phyloP scores from a whole-genome alignment of 2,113 vertebrate species.

The Abramis brama region DNA sequence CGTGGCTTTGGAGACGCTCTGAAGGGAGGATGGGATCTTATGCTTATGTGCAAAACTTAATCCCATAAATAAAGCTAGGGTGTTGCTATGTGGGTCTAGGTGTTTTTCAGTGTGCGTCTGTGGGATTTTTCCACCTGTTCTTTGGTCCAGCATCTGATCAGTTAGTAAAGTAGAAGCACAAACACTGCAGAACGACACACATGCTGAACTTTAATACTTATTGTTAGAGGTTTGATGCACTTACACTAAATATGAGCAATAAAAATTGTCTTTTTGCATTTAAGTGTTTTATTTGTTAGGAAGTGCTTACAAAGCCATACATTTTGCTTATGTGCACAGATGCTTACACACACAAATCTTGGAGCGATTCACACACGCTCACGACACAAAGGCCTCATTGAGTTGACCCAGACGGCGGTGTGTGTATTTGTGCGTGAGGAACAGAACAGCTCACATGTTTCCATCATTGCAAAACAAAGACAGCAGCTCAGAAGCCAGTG shows the following conservation, averaged over 20 bases:
- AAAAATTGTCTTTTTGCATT: not conserved
- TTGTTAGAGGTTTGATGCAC: not conserved
- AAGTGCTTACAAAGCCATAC: not conserved
- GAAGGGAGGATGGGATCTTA: too few species aligned
- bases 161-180: too few species aligned
- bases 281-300: not conserved
- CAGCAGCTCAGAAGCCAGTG: conserved; percentile 25
- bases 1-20: too few species aligned
- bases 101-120: too few species aligned
- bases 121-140: too few species aligned
- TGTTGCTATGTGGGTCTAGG: too few species aligned
- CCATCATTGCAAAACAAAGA: conserved; percentile 49
- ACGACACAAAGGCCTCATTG: conserved; percentile 60
- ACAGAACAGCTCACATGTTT: conserved; percentile 56
- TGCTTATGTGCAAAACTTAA: too few species aligned
- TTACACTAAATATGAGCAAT: not conserved
- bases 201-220: too few species aligned
- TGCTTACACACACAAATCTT: conserved; percentile 11
- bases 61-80: too few species aligned
- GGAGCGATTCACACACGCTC: conserved; percentile 23
- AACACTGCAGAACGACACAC: too few species aligned
- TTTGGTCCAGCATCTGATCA: too few species aligned
- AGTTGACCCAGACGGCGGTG: conserved; percentile 49
- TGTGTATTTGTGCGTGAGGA: conserved; percentile 49
- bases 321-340: not conserved